Base-by-base conservation (phyloP, 2,113 vertebrate species). In the Gobiocypris rarus region DNA sequence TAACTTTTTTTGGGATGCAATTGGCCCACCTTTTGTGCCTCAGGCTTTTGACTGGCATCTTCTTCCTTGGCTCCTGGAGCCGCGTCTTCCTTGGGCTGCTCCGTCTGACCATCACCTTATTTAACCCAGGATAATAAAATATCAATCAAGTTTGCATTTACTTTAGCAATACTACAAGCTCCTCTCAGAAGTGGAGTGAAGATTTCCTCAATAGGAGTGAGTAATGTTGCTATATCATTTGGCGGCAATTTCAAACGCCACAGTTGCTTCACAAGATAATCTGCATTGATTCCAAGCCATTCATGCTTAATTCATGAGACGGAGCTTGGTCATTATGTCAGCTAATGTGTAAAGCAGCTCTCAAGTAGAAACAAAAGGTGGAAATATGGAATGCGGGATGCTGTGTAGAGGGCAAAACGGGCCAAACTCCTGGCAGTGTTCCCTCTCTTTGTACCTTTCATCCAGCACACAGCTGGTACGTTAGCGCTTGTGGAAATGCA, bases 1-100 rank as follows among this genome's bases (percentile, higher is more conserved):
- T 9, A 65, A 15, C 31, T 38, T 77, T 52, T 81, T 59, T 74
- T 41, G 7, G 41, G 22, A 70, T 19, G 50, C 71, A 82, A 52
- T 26, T 24, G 10, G 7, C 81, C 67, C 75, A 95, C 94, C 93
- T 93, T 89, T 58, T 87, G 75, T 4, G 87, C 90, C 5, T 90
- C 88, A 0, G 87, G 13, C 24, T 87, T 59, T 0, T 87, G 91
- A 69, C 71, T 70, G 50, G 38, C 17, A 1, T 65, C 70, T 77
- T 89, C 88, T 43, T 88, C 89, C 28, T 89, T 85, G 34, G 77
- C 79, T 76, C 73, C 58, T 0, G 87, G 59, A 13, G 85, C 61
- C 1, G 76, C 31, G 85, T 92, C 91, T 80, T 90, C 89, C 86
- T 91, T 92, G 1, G 89, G 45, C 38, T 86, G 82, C 48, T 93